A percentile compares a stretch with the other conserved stretches of the same genome.
phyloP scores from a whole-genome alignment of 2,113 vertebrate species.

The Eptatretus burgeri region DNA sequence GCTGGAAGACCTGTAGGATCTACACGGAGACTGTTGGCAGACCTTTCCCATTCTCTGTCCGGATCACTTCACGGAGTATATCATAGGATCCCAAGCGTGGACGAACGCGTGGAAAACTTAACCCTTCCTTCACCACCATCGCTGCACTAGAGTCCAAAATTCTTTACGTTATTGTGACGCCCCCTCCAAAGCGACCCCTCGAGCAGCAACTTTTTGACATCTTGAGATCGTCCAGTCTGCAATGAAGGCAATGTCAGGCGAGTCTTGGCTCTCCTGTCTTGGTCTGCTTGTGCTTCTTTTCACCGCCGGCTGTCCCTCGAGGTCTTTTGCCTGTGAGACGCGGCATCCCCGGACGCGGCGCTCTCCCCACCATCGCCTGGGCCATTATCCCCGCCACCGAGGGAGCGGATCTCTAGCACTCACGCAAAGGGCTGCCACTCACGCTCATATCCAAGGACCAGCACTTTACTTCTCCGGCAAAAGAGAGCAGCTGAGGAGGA shows the following conservation, averaged over 20 bases:
- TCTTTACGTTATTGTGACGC: no score
- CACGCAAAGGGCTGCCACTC: conserved; percentile 14
- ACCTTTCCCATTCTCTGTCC: no score
- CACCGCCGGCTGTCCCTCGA: conserved; percentile 8
- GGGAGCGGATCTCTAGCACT: conserved; percentile 8
- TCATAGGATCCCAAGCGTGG: no score
- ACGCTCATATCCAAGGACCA: conserved; percentile 20
- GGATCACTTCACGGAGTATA: no score
- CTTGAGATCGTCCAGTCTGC: conserved; percentile 1
- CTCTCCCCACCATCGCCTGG: background rate
- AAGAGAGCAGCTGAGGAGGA: conserved; percentile 31
- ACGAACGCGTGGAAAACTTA: no score
- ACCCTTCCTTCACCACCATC: no score
- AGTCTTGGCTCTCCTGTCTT: background rate
- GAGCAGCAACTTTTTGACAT: background rate
- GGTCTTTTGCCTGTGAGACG: conserved; percentile 8
- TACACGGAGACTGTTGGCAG: no score
- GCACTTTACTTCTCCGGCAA: conserved; percentile 44
- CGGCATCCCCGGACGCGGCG: conserved; percentile 7
- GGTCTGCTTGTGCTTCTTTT: background rate
- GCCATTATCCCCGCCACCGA: conserved; percentile 12
- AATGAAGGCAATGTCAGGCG: background rate
- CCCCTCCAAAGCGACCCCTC: no score
- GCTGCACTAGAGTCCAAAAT: no score
- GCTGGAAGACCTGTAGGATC: no score